Conservation (phyloP, 2,113 vertebrate species). For the Sceloporus tristichus region DNA sequence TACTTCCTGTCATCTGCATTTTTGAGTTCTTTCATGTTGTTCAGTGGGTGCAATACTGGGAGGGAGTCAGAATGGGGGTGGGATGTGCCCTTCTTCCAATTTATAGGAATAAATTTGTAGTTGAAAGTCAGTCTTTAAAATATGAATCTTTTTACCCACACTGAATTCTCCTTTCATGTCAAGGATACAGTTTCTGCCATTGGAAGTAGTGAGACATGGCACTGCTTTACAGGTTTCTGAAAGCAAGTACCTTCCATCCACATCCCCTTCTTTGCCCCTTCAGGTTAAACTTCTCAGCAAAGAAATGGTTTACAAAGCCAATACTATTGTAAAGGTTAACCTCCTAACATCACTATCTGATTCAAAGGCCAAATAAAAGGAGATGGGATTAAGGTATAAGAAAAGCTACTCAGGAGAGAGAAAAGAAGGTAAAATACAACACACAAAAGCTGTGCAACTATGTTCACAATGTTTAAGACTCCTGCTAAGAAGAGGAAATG, state of each 20-base stretch:
- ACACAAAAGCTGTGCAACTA: background rate
- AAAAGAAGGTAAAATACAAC: background rate
- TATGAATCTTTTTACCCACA: background rate
- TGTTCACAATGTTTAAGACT: background rate
- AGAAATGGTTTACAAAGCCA: slow-evolving; percentile 32
- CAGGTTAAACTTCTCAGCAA: slow-evolving; percentile 25
- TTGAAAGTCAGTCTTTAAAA: background rate
- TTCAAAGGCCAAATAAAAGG: slow-evolving; percentile 26
- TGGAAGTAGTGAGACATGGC: background rate
- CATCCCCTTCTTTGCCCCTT: background rate
- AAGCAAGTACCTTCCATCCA: background rate
- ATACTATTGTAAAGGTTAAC: slow-evolving; percentile 27
- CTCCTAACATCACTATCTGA: slow-evolving; percentile 19
- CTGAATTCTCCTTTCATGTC: background rate
- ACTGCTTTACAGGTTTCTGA: background rate
- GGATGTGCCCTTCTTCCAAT: background rate
- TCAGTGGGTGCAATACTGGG: too few species aligned
- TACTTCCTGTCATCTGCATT: too few species aligned
- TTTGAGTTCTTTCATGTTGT: too few species aligned
- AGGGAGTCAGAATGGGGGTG: too few species aligned
- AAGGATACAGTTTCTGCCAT: background rate
- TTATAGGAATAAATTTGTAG: background rate
- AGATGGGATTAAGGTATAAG: slow-evolving; percentile 33
- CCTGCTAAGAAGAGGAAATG: background rate
- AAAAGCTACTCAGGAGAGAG: slow-evolving; percentile 16